phyloP scores from a whole-genome alignment of 2,113 vertebrate genomes.

The Rhinolophus sinicus region DNA sequence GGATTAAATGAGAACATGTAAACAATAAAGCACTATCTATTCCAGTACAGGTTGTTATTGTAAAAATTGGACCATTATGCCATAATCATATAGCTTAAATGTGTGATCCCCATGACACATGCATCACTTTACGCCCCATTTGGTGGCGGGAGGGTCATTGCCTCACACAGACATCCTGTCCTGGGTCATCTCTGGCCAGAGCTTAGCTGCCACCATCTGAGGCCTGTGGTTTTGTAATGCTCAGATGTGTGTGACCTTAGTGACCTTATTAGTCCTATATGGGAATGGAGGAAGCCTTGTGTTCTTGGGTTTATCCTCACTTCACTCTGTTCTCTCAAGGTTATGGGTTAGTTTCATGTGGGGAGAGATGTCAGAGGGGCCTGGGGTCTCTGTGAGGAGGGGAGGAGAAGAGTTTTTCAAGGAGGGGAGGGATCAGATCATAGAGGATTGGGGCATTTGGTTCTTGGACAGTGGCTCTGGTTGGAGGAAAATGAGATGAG shows the following conservation, averaged over 20 bases:
- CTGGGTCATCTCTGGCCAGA: background rate
- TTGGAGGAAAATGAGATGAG: background rate
- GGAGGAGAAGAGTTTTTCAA: background rate
- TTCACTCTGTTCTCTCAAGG: background rate
- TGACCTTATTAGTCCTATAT: background rate
- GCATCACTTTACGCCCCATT: background rate
- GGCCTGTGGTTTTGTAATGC: background rate
- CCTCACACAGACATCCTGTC: background rate
- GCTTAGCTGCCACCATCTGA: background rate
- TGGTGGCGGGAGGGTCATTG: background rate
- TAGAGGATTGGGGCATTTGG: background rate
- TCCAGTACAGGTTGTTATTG: constrained; percentile 13
- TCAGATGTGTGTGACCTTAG: background rate
- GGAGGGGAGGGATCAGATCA: background rate
- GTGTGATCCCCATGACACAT: background rate
- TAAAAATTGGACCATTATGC: background rate
- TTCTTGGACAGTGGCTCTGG: background rate
- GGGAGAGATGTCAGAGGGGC: background rate
- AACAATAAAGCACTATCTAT: constrained; percentile 70
- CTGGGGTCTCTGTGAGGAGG: background rate
- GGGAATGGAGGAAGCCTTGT: background rate
- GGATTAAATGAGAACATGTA: constrained; percentile 35
- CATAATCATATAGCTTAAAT: background rate
- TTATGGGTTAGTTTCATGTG: background rate
- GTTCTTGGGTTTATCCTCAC: background rate